Evolutionary conservation across 30 jellyfish, hydroid and myxozoan genomes (phyloP).

Genomic region (Hydra vulgaris): DNA sequence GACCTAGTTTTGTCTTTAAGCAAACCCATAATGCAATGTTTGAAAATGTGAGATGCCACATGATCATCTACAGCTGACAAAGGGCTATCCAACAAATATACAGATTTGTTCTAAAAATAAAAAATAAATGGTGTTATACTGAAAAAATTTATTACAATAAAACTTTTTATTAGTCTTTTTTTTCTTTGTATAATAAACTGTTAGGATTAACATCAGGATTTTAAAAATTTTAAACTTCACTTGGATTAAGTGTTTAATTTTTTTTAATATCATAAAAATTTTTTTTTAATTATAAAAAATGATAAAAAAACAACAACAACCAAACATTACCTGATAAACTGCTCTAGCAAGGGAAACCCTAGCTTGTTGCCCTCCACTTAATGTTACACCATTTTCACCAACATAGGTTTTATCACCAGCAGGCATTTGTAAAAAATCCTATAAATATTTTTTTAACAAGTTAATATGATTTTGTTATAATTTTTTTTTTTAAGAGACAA

Average conservation of each 20-base stretch:
- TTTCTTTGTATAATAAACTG: too few species aligned
- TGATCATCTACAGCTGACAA: conserved; percentile 90
- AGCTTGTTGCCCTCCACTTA: conserved; percentile 98
- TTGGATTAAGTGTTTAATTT: not conserved
- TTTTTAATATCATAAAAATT: too few species aligned
- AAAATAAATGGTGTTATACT: too few species aligned
- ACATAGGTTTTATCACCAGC: conserved; percentile 90
- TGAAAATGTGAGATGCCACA: conserved; percentile 72
- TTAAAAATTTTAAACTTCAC: too few species aligned
- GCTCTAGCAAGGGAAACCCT: conserved; percentile 92
- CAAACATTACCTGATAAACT: conserved; percentile 65
- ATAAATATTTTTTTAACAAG: too few species aligned
- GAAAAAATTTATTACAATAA: not conserved
- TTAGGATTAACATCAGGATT: too few species aligned
- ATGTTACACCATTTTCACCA: conserved; percentile 90
- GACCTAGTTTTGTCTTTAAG: conserved; percentile 83
- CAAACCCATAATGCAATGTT: conserved; percentile 76
- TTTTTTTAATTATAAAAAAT: too few species aligned
- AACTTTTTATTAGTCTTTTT: too few species aligned
- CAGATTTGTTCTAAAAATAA: conserved; percentile 54
- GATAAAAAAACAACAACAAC: not conserved
- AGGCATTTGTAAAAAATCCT: conserved; percentile 72
- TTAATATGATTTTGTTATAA: not conserved
- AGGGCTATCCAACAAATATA: conserved; percentile 85
- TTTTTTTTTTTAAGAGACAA: not conserved